Conservation (phyloP, 2,888 invertebrate genomes). For the Oxytorus armatus region DNA sequence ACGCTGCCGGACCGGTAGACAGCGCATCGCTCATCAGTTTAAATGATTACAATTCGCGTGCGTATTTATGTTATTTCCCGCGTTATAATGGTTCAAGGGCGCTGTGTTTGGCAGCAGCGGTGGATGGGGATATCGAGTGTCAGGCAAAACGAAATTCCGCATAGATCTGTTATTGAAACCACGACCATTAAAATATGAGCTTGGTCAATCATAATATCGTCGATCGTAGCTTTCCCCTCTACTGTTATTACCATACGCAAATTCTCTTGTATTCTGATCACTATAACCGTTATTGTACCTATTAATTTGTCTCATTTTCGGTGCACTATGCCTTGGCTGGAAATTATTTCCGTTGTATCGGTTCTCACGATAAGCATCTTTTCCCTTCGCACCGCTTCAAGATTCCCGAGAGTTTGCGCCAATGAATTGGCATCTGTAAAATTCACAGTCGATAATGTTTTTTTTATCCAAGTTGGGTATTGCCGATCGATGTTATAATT, state of each 20-base stretch:
- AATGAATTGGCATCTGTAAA: constrained; percentile 2
- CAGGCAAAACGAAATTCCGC: too few relatives aligned
- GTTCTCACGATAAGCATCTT: neutral
- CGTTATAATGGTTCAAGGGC: too few relatives aligned
- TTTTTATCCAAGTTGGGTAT: constrained; percentile 17
- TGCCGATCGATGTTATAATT: constrained; percentile 20
- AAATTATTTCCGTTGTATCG: neutral
- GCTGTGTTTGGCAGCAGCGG: too few relatives aligned
- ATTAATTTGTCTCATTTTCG: neutral
- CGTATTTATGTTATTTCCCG: neutral
- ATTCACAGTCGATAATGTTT: too few relatives aligned
- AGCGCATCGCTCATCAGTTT: constrained; percentile 41
- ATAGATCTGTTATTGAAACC: too few relatives aligned
- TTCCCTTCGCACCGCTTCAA: constrained; percentile 11
- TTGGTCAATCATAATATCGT: too few relatives aligned
- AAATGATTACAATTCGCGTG: constrained; percentile 3
- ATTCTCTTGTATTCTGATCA: too few relatives aligned
- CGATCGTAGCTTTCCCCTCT: too few relatives aligned
- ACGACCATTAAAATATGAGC: too few relatives aligned
- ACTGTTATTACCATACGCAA: too few relatives aligned
- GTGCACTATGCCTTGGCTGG: neutral
- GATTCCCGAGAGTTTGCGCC: constrained; percentile 8
- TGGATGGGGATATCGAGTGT: neutral
- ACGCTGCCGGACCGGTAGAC: constrained; percentile 34
- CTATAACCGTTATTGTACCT: neutral